These are phyloP conservation scores for Bombus terrestris DNA, from an alignment of 1,140 invertebrate genomes.

Conservation along the genomic window DNA sequence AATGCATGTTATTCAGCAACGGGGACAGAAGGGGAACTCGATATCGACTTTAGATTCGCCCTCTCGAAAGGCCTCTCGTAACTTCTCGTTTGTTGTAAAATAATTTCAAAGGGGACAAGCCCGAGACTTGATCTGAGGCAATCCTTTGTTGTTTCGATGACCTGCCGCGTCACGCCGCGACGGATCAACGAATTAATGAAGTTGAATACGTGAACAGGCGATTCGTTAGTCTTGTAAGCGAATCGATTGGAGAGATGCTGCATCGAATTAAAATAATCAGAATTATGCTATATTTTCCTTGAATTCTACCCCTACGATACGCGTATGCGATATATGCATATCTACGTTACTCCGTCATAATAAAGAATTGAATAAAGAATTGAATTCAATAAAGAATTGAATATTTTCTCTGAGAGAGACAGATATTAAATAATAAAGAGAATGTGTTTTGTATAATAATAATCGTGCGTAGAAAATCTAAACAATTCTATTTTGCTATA, in stretches of 20 bases:
- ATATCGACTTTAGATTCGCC: conserved; percentile 62
- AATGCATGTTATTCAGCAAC: conserved; percentile 66
- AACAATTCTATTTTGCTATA: conserved; percentile 2
- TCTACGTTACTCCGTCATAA: not conserved
- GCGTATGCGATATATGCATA: too few species aligned
- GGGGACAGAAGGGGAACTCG: conserved; percentile 42
- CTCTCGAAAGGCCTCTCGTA: not conserved
- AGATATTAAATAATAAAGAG: not conserved
- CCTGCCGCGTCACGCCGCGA: not conserved
- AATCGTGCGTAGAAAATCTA: not conserved
- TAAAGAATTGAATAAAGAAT: not conserved
- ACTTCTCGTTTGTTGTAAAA: conserved; percentile 16
- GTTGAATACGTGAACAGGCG: not conserved
- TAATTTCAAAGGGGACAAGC: conserved; percentile 15
- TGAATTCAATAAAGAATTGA: not conserved
- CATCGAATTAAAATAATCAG: not conserved
- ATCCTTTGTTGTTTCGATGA: conserved; percentile 11
- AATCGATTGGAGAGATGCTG: not conserved
- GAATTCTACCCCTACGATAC: not conserved
- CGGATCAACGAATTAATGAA: conserved; percentile 5
- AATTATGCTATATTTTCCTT: not conserved
- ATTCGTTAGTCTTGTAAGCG: conserved; percentile 16
- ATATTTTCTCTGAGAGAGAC: not conserved
- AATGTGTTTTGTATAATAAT: not conserved
- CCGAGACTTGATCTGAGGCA: conserved; percentile 11